These are phyloP conservation scores for Bambusicola thoracicus DNA, from an alignment of 2,113 vertebrate genomes.

Conservation along the genomic window DNA sequence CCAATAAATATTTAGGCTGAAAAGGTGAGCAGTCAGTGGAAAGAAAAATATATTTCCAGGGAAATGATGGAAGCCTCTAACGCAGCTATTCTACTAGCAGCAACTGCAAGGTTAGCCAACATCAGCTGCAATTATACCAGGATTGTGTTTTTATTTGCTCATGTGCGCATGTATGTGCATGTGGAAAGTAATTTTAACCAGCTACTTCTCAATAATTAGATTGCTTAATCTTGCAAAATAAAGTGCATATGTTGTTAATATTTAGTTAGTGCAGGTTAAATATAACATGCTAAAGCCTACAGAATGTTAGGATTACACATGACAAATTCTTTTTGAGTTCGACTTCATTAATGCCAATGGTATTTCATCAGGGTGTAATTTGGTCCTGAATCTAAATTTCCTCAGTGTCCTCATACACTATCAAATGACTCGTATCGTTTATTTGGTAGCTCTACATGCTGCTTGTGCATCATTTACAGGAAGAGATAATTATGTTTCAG, in stretches of 20 bases:
- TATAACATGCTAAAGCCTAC: not conserved
- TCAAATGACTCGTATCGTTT: slow-evolving; percentile 23
- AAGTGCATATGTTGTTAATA: not conserved
- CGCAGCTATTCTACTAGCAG: not conserved
- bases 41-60: slow-evolving; percentile 29
- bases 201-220: not conserved
- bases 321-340: not conserved
- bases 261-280: not conserved
- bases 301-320: not conserved
- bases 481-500: slow-evolving; percentile 39
- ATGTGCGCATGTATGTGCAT: too few species aligned
- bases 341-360: not conserved
- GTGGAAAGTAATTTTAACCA: not conserved
- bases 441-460: slow-evolving; percentile 17
- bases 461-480: slow-evolving; percentile 8
- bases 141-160: not conserved
- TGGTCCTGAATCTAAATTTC: slow-evolving; percentile 5
- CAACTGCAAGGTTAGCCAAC: not conserved
- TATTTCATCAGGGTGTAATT: not conserved
- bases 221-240: not conserved
- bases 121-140: not conserved
- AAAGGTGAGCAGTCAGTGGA: slow-evolving; percentile 33
- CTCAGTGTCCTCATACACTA: not conserved
- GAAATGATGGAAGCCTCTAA: slow-evolving; percentile 4
- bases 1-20: slow-evolving; percentile 35